These are phyloP conservation scores for Reticulitermes lucifugus DNA, from an alignment of 2,888 invertebrate species.

Conservation along the genomic window DNA sequence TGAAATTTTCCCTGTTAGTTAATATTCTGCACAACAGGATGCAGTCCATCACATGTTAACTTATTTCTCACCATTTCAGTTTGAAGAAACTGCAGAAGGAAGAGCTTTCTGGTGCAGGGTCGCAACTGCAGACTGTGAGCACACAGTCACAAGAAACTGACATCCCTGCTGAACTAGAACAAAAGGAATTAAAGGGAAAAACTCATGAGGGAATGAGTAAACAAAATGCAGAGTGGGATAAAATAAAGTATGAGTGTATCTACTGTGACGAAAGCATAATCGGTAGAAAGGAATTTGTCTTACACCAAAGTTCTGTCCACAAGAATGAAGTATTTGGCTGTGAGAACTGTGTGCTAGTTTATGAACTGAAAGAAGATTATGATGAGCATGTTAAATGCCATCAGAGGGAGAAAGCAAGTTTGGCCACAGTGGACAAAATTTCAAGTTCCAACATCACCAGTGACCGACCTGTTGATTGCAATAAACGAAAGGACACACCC, in stretches of 20 bases:
- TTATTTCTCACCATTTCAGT: background rate
- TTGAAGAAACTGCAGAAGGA: background rate
- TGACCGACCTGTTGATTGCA: background rate
- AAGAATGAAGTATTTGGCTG: slow-evolving; percentile 48
- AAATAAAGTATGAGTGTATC: slow-evolving; percentile 19
- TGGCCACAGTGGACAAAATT: background rate
- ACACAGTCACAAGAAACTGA: background rate
- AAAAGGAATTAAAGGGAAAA: background rate
- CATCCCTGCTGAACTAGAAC: background rate
- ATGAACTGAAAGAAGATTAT: slow-evolving; percentile 29
- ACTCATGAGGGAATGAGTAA: background rate
- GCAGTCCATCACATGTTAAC: background rate
- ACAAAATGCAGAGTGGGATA: background rate
- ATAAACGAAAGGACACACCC: background rate
- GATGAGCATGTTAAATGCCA: slow-evolving; percentile 18
- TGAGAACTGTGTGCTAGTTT: slow-evolving; percentile 42
- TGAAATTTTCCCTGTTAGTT: too few species aligned
- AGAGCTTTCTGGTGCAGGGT: background rate
- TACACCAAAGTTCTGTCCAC: slow-evolving; percentile 48
- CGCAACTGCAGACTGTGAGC: background rate
- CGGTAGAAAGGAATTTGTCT: slow-evolving; percentile 43
- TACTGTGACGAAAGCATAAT: slow-evolving; percentile 45
- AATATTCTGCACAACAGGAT: too few species aligned
- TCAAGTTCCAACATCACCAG: background rate
- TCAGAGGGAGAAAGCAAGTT: slow-evolving; percentile 15